Evolutionary conservation across 2,797 vertebrate genomes (phyloP).

Genomic region (Poeciliopsis infans): DNA sequence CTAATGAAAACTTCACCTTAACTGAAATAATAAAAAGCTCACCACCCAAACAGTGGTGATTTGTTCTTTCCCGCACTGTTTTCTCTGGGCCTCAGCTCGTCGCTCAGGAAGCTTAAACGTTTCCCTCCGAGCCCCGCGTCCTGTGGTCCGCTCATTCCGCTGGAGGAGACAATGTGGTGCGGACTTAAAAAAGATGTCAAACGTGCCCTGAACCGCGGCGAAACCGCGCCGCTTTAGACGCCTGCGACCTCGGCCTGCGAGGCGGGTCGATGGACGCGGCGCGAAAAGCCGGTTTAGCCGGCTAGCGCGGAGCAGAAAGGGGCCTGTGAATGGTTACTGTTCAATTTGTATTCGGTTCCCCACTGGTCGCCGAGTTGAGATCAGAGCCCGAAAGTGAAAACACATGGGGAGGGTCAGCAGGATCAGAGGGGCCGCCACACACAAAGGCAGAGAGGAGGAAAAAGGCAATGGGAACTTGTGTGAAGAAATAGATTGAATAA

Average conservation of each 20-base stretch:
- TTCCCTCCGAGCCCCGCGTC: constrained; percentile 35
- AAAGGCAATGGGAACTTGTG: constrained; percentile 93
- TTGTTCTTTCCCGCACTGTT: constrained; percentile 60
- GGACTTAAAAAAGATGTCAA: constrained; percentile 40
- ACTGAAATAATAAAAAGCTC: constrained; percentile 78
- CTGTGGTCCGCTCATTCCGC: constrained; percentile 49
- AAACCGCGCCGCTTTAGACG: constrained; percentile 44
- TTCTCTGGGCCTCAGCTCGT: constrained; percentile 52
- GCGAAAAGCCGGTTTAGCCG: constrained; percentile 92
- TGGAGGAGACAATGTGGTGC: constrained; percentile 29
- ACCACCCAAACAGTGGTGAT: constrained; percentile 69
- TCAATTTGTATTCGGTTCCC: constrained; percentile 99
- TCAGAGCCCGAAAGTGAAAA: constrained; percentile 99
- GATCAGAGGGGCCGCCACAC: constrained; percentile 99
- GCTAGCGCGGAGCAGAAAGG: constrained; percentile 84
- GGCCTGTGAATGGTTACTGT: constrained; percentile 99
- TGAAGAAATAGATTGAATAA: constrained; percentile 98
- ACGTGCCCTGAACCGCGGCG: constrained; percentile 29
- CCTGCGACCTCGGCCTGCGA: constrained; percentile 31
- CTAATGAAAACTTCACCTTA: constrained; percentile 81
- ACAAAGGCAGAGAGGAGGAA: constrained; percentile 87
- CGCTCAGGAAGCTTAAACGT: constrained; percentile 29
- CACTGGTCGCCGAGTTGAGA: constrained; percentile 99
- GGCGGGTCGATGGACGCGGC: constrained; percentile 63
- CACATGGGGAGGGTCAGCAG: constrained; percentile 98